These are phyloP conservation scores for Microcebus jonahi DNA, from an alignment of 2,113 vertebrate species.

Conservation along the genomic window DNA sequence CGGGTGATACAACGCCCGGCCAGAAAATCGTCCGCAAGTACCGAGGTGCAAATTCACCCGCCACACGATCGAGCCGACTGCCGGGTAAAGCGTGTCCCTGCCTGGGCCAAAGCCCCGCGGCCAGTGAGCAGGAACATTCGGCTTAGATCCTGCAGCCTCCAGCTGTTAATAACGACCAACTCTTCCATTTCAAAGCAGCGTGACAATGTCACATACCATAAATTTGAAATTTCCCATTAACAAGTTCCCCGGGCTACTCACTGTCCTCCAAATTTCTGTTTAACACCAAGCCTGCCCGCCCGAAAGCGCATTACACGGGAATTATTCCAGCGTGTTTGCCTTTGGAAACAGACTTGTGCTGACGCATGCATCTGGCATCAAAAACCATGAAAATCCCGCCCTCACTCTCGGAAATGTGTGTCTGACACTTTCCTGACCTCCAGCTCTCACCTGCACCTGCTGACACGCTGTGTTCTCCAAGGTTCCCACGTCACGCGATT, in stretches of 20 bases:
- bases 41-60: background rate
- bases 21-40: background rate
- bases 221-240: background rate
- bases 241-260: background rate
- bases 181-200: background rate
- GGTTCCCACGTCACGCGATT: background rate
- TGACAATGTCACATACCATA: background rate
- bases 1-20: background rate
- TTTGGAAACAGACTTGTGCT: background rate
- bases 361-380: background rate
- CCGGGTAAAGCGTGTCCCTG: background rate
- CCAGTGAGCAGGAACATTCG: background rate
- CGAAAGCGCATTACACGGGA: background rate
- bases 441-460: background rate
- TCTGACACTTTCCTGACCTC: background rate
- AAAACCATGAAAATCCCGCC: background rate
- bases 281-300: background rate
- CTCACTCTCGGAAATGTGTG: background rate
- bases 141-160: background rate
- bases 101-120: rapidly evolving
- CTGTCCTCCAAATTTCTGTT: background rate
- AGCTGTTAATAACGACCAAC: background rate
- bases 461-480: background rate
- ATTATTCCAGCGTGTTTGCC: background rate
- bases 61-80: no score